Evolutionary conservation across 1,140 invertebrate species (phyloP).

Genomic region (Drosophila subpulchrella): DNA sequence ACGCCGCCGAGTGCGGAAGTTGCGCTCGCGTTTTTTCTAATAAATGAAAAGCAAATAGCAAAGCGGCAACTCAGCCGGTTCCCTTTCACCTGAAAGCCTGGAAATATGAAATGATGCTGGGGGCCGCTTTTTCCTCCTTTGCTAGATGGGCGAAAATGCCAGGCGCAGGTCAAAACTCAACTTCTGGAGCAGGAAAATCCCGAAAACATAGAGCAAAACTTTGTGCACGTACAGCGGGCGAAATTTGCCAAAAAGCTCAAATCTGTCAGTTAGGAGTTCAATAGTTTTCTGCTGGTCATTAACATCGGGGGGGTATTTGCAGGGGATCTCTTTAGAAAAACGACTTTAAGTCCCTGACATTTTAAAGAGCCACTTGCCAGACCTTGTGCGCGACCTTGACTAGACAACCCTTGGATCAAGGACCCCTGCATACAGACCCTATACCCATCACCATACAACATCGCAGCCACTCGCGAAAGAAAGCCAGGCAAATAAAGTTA

Average conservation of each 20-base stretch:
- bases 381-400: constrained; percentile 41
- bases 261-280: constrained; percentile 56
- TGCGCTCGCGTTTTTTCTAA: constrained; percentile 68
- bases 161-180: constrained; percentile 41
- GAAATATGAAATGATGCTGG: constrained; percentile 69
- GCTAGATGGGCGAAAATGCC: constrained; percentile 8
- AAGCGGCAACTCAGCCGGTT: constrained; percentile 43
- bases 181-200: constrained; percentile 12
- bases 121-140: constrained; percentile 21
- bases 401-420: constrained; percentile 36
- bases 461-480: constrained; percentile 10
- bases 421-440: neutral
- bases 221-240: constrained; percentile 51
- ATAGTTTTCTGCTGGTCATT: constrained; percentile 62
- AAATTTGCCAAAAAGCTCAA: constrained; percentile 6
- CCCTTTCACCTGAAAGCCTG: neutral
- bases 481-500: constrained; percentile 44
- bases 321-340: neutral
- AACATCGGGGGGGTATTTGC: constrained; percentile 11
- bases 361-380: neutral
- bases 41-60: constrained; percentile 79
- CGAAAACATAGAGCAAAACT: constrained; percentile 47
- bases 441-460: neutral
- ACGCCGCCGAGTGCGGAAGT: constrained; percentile 31
- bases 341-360: constrained; percentile 16